These are phyloP conservation scores for Macropus fuliginosus DNA, from an alignment of 2,797 vertebrate genomes.

Conservation along the genomic window DNA sequence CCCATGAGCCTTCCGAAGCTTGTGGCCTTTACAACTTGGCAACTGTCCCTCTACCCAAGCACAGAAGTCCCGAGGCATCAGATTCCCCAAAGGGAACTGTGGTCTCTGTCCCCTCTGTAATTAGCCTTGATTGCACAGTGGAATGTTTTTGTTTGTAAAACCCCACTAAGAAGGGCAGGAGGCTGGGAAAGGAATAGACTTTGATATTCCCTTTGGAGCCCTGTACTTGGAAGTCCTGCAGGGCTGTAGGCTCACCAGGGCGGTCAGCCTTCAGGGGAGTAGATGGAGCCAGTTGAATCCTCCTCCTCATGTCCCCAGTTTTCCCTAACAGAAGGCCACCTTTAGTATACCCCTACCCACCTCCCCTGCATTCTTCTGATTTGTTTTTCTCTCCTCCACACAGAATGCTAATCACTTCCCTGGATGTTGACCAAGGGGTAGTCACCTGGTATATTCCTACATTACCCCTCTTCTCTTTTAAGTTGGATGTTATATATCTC, in stretches of 20 bases:
- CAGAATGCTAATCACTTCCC: neutral
- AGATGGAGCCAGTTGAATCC: neutral
- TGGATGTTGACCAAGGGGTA: neutral
- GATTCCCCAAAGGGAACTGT: conserved; percentile 3
- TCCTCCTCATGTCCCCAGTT: neutral
- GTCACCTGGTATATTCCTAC: neutral
- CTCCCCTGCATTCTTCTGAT: neutral
- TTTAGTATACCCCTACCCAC: neutral
- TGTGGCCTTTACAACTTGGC: conserved; percentile 3
- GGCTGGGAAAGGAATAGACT: neutral
- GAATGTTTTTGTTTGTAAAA: conserved; percentile 9
- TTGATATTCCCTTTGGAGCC: conserved; percentile 7
- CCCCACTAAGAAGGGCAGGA: conserved; percentile 5
- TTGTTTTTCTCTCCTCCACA: neutral
- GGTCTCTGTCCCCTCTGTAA: conserved; percentile 6
- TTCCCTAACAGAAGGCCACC: neutral
- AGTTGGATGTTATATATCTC: neutral
- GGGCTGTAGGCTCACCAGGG: neutral
- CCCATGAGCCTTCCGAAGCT: neutral
- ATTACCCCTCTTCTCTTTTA: neutral
- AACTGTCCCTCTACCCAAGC: neutral
- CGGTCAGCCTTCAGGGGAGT: neutral
- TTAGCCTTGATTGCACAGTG: neutral
- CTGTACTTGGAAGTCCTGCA: neutral
- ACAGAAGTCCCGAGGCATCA: conserved; percentile 1